Base-by-base conservation (phyloP, 2,888 invertebrate genomes). In the Leptinotarsa juncta region DNA sequence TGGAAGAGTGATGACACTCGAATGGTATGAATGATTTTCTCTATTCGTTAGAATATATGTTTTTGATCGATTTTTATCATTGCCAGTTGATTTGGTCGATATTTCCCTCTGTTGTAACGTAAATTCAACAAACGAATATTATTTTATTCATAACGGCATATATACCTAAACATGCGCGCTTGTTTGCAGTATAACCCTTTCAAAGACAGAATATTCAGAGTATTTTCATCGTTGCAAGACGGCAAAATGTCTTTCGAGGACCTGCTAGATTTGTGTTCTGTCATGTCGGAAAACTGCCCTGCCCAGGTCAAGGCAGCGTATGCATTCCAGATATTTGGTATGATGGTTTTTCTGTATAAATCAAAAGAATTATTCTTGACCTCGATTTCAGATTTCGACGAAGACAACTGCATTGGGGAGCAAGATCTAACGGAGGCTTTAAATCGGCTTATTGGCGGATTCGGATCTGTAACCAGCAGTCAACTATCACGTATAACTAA, bases 281-380 rank as follows among this genome's bases (percentile, higher is more conserved):
- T 91, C 1, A 93, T 95, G 89, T 93, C 93, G 60, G 90, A 92
- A 20, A 91, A 92, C 78, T 94, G 95, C 75, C 94, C 95, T 0
- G 85, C 90, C 1, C 89, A 91, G 76, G 91, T 94, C 4, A 95
- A 95, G 86, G 92, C 94, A 3, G 90, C 90, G 4, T 95, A 95
- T 92, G 95, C 94, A 15, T 95, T 95, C 85, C 89, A 90, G 85
- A 91, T 95, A 79, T 95, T 92, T 85, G 95, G 95, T 94, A 89
- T 83, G 84, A 1, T 42, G 53, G 7, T 16, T 53, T 53, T 74
- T 4, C n/a, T 70, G 20, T 14, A 42, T 1, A 20, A 18, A 73
- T 51, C n/a, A 16, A 51, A 51, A 51, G 4, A 51, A 5, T 51
- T 14, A 67, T 70, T 2, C 20, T 48, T 77, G 26, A 18, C 32